Evolutionary conservation across 2,888 invertebrate species (phyloP), one percentile per base, ranked within the genome.

Genomic region (Pediacus dermestoides): DNA sequence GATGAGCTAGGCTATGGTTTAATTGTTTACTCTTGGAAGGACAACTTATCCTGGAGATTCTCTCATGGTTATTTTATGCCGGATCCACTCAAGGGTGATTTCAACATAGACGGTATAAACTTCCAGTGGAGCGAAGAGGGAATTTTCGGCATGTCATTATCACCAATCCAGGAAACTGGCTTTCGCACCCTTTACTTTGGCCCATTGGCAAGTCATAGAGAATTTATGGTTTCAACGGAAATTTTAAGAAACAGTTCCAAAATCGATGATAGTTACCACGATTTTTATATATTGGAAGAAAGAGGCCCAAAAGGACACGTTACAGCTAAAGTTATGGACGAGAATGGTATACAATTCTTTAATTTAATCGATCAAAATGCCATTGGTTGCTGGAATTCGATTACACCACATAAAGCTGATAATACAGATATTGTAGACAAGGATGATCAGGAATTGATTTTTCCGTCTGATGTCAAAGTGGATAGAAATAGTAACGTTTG

Each of bases 1-100:
- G 88, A 89, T 61, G 88, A 88, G 61, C 71, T 88, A 12, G 88
- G 88, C 1, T 88, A 88, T 55, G 88, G 88, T 1, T 70, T 89
- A 12, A 81, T 89, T 37, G 80, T 80, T 1, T 89, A 89, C 63
- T 87, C 87, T 1, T 85, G 82, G 80, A 75, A 78, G 58, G 73
- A 77, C 47, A 82, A 89, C 60, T 81, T 73, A 48, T 88, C 88
- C 0, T 89, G 88, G 88, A 76, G 88, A 48, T 80, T 88, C 58
- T 74, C 73, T 7, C 88, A 89, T 60, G 81, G 84, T 48, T 89
- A 74, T 64, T 88, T 89, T 70, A 77, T 82, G 72, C 88, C 88
- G 0, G 88, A 89, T 64, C 89, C 89, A 0, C 68, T 88, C 2
- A 74, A 77, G 10, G 86, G 87, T 3, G 85, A 88, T 58, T 88